Percentiles rank a stretch among this genome's conserved stretches.
These are phyloP conservation scores for Rhabdomys pumilio DNA, from an alignment of 2,797 vertebrate species.

Conservation along the genomic window DNA sequence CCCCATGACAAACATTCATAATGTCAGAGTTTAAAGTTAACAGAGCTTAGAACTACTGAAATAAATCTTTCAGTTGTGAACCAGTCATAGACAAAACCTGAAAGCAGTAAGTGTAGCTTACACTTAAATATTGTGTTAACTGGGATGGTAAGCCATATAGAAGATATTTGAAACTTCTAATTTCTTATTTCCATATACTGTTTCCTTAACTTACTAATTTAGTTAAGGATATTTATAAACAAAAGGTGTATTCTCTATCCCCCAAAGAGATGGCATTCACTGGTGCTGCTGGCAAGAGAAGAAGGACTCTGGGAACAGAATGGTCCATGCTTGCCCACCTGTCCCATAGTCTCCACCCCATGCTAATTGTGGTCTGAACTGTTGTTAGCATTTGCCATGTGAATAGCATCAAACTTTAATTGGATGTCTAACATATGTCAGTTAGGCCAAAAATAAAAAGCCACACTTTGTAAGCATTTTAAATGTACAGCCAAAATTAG, in stretches of 20 bases:
- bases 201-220: not conserved
- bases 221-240: constrained; percentile 53
- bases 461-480: constrained; percentile 70
- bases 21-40: constrained; percentile 66
- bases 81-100: constrained; percentile 35
- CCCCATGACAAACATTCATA: not conserved
- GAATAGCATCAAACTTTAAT: constrained; percentile 47
- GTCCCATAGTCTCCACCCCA: not conserved
- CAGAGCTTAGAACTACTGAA: constrained; percentile 57
- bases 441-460: constrained; percentile 70
- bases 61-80: constrained; percentile 25
- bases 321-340: not conserved
- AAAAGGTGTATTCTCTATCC: not conserved
- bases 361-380: not conserved
- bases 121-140: constrained; percentile 47
- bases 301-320: not conserved
- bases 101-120: constrained; percentile 1
- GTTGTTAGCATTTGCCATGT: constrained; percentile 51
- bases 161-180: constrained; percentile 31
- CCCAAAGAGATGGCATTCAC: not conserved
- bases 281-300: not conserved
- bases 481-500: constrained; percentile 67
- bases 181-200: constrained; percentile 41
- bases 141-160: not conserved
- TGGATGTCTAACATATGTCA: constrained; percentile 51